A percentile compares a stretch with the other conserved stretches of the same genome.
Evolutionary conservation across 2,797 vertebrate species (phyloP).

Genomic region (Sarcophilus harrisii): DNA sequence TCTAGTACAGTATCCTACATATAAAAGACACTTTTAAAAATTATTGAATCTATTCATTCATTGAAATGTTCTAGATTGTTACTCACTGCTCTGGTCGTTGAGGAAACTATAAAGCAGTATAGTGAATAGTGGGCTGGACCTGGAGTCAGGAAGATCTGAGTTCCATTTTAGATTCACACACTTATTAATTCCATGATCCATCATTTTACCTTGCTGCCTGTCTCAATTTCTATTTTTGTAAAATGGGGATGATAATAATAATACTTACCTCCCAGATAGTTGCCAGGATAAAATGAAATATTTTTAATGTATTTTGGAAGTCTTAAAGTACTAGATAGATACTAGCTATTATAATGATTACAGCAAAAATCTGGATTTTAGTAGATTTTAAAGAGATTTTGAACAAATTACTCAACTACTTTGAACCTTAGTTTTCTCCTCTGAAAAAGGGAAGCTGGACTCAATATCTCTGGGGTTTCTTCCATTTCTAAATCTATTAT

Average conservation of each 20-base stretch:
- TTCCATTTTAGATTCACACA: background rate
- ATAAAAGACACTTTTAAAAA: background rate
- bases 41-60: conserved; percentile 13
- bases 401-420: background rate
- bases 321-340: background rate
- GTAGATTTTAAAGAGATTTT: background rate
- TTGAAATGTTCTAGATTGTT: background rate
- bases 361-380: background rate
- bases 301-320: background rate
- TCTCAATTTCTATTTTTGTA: background rate
- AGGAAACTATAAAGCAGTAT: background rate
- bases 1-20: background rate
- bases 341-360: background rate
- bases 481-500: background rate
- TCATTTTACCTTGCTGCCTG: background rate
- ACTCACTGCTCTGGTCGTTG: conserved; percentile 20
- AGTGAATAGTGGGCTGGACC: background rate
- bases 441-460: background rate
- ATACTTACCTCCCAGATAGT: background rate
- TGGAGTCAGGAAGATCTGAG: background rate
- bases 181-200: background rate
- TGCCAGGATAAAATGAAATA: background rate
- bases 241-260: background rate
- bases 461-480: background rate
- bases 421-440: background rate